phyloP scores from a whole-genome alignment of 1,140 invertebrate genomes.

The Bombus fervidus region DNA sequence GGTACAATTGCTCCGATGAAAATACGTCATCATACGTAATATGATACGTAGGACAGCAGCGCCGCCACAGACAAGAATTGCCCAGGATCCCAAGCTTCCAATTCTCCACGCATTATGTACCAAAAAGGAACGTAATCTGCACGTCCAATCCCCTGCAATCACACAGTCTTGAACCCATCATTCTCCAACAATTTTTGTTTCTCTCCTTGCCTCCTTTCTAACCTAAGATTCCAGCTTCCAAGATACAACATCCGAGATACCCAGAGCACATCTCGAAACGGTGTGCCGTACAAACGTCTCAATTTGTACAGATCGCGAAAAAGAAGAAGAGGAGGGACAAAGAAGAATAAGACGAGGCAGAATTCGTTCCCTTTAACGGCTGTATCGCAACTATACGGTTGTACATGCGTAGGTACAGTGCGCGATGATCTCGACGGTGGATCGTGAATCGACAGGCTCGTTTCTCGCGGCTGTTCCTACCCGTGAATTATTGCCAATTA shows the following conservation, averaged over 20 bases:
- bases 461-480: neutral
- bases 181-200: neutral
- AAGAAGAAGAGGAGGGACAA: neutral
- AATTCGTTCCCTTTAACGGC: neutral
- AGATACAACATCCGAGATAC: neutral
- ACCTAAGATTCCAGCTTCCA: neutral
- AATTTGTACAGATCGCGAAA: constrained; percentile 25
- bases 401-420: neutral
- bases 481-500: constrained; percentile 71
- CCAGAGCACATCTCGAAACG: neutral
- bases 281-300: constrained; percentile 17
- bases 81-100: neutral
- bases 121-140: neutral
- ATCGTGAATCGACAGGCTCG: constrained; percentile 31
- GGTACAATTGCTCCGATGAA: neutral
- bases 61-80: neutral
- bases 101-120: neutral
- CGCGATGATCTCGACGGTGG: constrained; percentile 1
- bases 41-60: neutral
- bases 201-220: neutral
- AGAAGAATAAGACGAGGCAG: neutral
- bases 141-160: neutral
- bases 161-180: neutral
- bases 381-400: constrained; percentile 1
- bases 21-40: neutral